phyloP scores from a whole-genome alignment of 1,140 invertebrate genomes.

The Microplitis demolitor region DNA sequence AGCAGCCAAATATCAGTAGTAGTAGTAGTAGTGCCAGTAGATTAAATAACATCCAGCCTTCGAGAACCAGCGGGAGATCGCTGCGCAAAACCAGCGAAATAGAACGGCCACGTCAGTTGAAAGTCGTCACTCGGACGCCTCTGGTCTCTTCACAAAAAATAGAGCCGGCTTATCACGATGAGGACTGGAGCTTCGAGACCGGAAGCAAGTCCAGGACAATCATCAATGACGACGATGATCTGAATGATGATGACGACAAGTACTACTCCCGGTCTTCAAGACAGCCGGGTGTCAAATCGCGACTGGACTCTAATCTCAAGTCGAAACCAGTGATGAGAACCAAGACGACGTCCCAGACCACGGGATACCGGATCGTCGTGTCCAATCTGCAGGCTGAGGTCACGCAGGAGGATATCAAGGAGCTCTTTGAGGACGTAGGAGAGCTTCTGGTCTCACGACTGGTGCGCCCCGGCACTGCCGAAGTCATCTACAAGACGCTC shows the following conservation, averaged over 20 bases:
- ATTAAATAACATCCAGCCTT: too few species aligned
- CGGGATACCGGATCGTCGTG: constrained; percentile 80
- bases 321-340: constrained; percentile 59
- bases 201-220: constrained; percentile 52
- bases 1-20: neutral
- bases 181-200: constrained; percentile 47
- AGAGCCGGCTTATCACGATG: constrained; percentile 41
- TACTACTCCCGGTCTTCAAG: constrained; percentile 42
- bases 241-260: constrained; percentile 55
- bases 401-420: constrained; percentile 88
- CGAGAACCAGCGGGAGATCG: constrained; percentile 16
- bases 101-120: constrained; percentile 48
- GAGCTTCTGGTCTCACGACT: constrained; percentile 81
- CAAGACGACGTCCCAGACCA: constrained; percentile 48
- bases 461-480: constrained; percentile 84
- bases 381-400: constrained; percentile 86
- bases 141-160: constrained; percentile 37
- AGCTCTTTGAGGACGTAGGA: constrained; percentile 91
- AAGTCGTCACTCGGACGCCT: constrained; percentile 42
- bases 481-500: constrained; percentile 85
- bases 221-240: constrained; percentile 43
- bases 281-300: constrained; percentile 57
- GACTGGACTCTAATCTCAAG: constrained; percentile 59
- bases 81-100: constrained; percentile 39
- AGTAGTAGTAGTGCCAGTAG: too few species aligned